phyloP scores from a whole-genome alignment of 2,888 invertebrate genomes.

The Mycogona germanica region DNA sequence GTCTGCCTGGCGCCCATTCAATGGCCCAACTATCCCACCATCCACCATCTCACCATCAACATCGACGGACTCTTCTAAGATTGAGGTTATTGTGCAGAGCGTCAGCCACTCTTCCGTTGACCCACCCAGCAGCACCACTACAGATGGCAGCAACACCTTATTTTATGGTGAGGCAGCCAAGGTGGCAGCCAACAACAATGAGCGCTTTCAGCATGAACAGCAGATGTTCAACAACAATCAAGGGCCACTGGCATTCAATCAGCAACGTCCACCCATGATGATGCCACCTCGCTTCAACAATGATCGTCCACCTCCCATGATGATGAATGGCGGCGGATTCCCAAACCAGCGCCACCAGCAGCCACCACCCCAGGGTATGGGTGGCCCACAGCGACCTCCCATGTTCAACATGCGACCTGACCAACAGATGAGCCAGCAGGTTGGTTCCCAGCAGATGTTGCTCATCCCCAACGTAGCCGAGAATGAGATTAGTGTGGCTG shows the following conservation, averaged over 20 bases:
- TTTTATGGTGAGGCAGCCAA: slow-evolving; percentile 5
- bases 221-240: neutral
- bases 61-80: neutral
- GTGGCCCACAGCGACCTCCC: neutral
- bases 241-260: no score
- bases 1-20: slow-evolving; percentile 12
- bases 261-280: no score
- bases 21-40: slow-evolving; percentile 5
- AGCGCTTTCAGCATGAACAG: neutral
- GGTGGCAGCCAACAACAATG: neutral
- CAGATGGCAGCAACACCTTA: neutral
- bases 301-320: neutral
- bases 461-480: slow-evolving; percentile 1
- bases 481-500: neutral
- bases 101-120: neutral
- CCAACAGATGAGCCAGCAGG: neutral
- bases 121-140: neutral
- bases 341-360: neutral
- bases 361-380: neutral
- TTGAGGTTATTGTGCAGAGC: neutral
- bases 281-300: neutral
- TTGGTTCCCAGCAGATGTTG: neutral
- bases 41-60: neutral
- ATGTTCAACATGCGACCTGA: neutral
- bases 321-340: neutral